Percentiles rank a stretch among this genome's conserved stretches.
phyloP scores from a whole-genome alignment of 1,140 invertebrate genomes.

The Drosophila santomea region DNA sequence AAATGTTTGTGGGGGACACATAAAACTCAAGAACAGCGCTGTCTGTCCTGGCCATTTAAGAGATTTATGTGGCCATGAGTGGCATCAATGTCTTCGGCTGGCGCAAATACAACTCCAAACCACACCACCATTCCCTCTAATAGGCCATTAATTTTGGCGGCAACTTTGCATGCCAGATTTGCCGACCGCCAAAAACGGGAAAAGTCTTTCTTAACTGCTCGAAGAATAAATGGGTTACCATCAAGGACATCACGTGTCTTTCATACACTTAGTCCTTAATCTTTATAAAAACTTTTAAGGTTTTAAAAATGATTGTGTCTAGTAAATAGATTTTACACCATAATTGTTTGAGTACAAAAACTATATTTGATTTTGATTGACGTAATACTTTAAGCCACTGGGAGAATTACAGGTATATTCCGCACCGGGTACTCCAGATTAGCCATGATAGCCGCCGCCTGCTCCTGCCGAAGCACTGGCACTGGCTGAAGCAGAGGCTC shows the following conservation, averaged over 20 bases:
- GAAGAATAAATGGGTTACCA: slow-evolving; percentile 7
- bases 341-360: slow-evolving; percentile 4
- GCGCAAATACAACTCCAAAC: slow-evolving; percentile 33
- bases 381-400: slow-evolving; percentile 51
- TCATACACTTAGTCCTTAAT: background rate
- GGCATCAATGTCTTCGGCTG: slow-evolving; percentile 59
- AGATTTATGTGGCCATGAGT: slow-evolving; percentile 62
- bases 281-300: too few relatives aligned
- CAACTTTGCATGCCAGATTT: slow-evolving; percentile 50
- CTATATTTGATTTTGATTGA: slow-evolving; percentile 35
- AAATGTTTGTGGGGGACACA: slow-evolving; percentile 64
- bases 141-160: slow-evolving; percentile 57
- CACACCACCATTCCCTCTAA: slow-evolving; percentile 5
- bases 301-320: too few relatives aligned
- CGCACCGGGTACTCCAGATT: background rate
- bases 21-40: slow-evolving; percentile 50
- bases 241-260: slow-evolving; percentile 48
- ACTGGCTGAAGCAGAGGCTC: slow-evolving; percentile 35
- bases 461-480: slow-evolving; percentile 6
- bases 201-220: slow-evolving; percentile 17
- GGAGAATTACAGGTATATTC: slow-evolving; percentile 11
- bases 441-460: slow-evolving; percentile 50
- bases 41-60: slow-evolving; percentile 50
- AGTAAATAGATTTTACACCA: background rate
- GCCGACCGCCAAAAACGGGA: background rate